Conservation (phyloP, 1,140 invertebrate genomes). For the Drosophila sp. region DNA sequence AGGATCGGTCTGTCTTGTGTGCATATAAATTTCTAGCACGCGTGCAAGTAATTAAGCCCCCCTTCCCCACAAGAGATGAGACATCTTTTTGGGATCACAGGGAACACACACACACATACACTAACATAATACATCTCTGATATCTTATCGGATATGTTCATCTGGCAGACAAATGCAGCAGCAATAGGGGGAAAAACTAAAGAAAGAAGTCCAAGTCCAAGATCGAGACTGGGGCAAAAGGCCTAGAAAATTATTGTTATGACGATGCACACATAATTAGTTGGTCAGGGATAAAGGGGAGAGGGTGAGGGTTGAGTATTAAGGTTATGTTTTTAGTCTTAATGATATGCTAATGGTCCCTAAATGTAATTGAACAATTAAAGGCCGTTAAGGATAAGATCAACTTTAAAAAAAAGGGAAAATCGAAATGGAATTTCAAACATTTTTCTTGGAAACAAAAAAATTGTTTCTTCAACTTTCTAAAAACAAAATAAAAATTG, state of each 20-base stretch:
- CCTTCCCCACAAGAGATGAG: slow-evolving; percentile 51
- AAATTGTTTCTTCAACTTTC: slow-evolving; percentile 35
- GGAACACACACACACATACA: slow-evolving; percentile 22
- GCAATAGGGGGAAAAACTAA: slow-evolving; percentile 18
- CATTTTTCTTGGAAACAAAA: not conserved
- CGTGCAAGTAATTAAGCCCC: slow-evolving; percentile 76
- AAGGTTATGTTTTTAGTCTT: slow-evolving; percentile 46
- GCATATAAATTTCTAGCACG: slow-evolving; percentile 75
- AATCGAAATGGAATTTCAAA: not conserved
- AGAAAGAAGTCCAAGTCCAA: slow-evolving; percentile 23
- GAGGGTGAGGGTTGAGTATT: slow-evolving; percentile 32
- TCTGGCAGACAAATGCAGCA: slow-evolving; percentile 46
- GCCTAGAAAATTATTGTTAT: slow-evolving; percentile 54
- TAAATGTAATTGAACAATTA: slow-evolving; percentile 68
- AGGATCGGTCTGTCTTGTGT: slow-evolving; percentile 19
- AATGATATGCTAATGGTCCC: slow-evolving; percentile 70
- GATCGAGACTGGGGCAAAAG: not conserved
- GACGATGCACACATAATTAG: slow-evolving; percentile 54
- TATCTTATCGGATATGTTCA: slow-evolving; percentile 75
- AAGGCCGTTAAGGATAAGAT: slow-evolving; percentile 42
- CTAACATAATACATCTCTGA: slow-evolving; percentile 45
- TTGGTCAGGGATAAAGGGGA: slow-evolving; percentile 20
- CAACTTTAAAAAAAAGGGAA: not conserved
- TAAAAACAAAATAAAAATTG: not conserved
- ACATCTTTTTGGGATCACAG: slow-evolving; percentile 59